Conservation (phyloP, 2,797 vertebrate genomes). For the Sebastes cheni region DNA sequence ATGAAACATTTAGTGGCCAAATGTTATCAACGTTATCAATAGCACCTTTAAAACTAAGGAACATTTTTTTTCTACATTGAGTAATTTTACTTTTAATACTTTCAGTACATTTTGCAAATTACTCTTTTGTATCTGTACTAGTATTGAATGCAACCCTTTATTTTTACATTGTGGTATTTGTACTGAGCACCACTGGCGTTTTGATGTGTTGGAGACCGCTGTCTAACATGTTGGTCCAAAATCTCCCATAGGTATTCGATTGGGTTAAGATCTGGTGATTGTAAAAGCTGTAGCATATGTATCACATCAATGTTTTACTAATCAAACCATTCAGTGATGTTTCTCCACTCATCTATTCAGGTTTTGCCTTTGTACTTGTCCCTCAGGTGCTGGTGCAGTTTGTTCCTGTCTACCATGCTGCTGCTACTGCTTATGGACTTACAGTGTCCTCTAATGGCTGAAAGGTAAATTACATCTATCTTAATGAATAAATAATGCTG, state of each 20-base stretch:
- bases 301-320: background rate
- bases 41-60: too few relatives aligned
- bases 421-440: constrained; percentile 39
- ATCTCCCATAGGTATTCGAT: background rate
- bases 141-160: background rate
- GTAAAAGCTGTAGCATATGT: background rate
- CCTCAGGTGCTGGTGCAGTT: background rate
- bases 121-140: too few relatives aligned
- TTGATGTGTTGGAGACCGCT: background rate
- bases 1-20: too few relatives aligned
- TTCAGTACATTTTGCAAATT: too few relatives aligned
- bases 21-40: too few relatives aligned
- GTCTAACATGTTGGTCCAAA: background rate
- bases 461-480: constrained; percentile 3
- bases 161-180: background rate
- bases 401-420: background rate
- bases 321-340: background rate
- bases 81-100: too few relatives aligned
- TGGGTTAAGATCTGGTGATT: background rate
- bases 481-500: background rate
- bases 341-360: background rate
- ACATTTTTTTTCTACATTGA: too few relatives aligned
- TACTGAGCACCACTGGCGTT: background rate
- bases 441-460: constrained; percentile 82
- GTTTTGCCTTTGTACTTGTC: background rate